A percentile compares a stretch with the other conserved stretches of the same genome.
Evolutionary conservation across 2,797 vertebrate species (phyloP).

Genomic region (Gymnoscopelus braueri): DNA sequence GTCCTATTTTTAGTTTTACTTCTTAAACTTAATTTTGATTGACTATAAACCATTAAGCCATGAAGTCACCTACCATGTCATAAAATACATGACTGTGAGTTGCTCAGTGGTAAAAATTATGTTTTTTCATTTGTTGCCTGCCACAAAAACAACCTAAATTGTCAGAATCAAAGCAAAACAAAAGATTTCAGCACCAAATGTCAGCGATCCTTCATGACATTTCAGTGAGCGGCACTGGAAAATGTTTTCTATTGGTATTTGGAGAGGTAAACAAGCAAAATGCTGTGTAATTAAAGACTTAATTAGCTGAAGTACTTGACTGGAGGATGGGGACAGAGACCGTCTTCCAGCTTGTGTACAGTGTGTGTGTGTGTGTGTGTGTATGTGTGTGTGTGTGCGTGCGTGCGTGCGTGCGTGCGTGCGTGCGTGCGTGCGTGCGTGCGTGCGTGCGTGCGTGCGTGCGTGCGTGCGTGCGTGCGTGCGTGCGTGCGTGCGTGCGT

Average conservation of each 20-base stretch:
- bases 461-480: neutral
- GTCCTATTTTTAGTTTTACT: conserved; percentile 32
- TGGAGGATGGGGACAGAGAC: conserved; percentile 38
- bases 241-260: conserved; percentile 64
- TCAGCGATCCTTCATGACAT: conserved; percentile 58
- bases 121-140: neutral
- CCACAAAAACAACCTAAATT: neutral
- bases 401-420: neutral
- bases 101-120: neutral
- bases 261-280: conserved; percentile 69
- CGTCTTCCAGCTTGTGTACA: neutral
- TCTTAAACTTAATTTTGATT: too few relatives aligned
- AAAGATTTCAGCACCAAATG: conserved; percentile 42
- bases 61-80: too few relatives aligned
- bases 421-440: conserved; percentile 4
- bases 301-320: conserved; percentile 69
- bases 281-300: conserved; percentile 63
- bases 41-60: too few relatives aligned
- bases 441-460: neutral
- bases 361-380: conserved; percentile 10
- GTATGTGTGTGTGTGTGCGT: neutral
- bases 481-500: neutral
- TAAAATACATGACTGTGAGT: too few relatives aligned
- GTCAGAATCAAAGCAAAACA: conserved; percentile 29
- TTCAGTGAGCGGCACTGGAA: conserved; percentile 53